Conservation (phyloP, 2,113 vertebrate genomes). For the Dryoscopus gambensis region DNA sequence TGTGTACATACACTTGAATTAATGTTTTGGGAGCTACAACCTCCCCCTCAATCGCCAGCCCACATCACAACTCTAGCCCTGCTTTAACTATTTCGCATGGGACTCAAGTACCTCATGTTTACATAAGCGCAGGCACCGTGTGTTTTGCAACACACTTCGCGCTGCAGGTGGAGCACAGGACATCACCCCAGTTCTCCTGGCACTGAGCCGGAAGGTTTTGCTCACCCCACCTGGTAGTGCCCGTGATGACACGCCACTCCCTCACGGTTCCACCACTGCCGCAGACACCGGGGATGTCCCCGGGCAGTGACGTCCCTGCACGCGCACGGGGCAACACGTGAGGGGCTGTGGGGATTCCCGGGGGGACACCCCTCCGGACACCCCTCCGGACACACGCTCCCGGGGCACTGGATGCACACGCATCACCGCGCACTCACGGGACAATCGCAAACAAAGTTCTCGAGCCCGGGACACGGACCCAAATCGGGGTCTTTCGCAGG, state of each 20-base stretch:
- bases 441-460: background rate
- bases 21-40: background rate
- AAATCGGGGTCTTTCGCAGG: rapidly evolving
- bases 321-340: background rate
- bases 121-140: background rate
- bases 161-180: background rate
- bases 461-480: rapidly evolving
- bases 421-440: background rate
- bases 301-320: background rate
- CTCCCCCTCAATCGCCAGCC: background rate
- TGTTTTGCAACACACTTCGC: background rate
- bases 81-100: background rate
- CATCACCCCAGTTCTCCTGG: background rate
- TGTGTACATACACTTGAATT: background rate
- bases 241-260: background rate
- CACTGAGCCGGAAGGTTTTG: background rate
- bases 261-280: background rate
- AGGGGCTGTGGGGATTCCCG: background rate
- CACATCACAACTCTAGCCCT: background rate
- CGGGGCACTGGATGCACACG: rapidly evolving
- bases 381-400: background rate
- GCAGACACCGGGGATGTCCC: background rate
- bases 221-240: background rate
- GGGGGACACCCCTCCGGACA: rapidly evolving
- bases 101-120: background rate